Base-by-base conservation (phyloP, 2,797 vertebrate species). In the Hirundo rustica region DNA sequence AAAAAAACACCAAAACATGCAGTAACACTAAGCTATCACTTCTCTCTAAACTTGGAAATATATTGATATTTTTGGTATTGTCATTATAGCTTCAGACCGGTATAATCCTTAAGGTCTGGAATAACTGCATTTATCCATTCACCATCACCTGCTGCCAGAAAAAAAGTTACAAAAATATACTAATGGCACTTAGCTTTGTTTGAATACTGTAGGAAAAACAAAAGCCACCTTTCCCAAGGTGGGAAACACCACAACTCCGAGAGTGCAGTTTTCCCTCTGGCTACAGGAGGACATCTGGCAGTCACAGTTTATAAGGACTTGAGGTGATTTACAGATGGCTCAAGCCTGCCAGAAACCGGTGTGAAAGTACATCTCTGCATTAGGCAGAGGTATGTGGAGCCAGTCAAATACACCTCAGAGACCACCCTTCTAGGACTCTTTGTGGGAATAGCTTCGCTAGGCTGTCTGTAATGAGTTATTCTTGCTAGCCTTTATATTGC, bases 1-100 rank as follows among this genome's bases (percentile, higher is more conserved):
- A 38, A 38, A 38, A 38, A 38, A 38, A n/a, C n/a, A n/a, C n/a
- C n/a, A 38, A 38, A 38, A 38, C 1, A 32, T 0, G 0, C 20
- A 50, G 13, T 30, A 74, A 85, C 29, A 45, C 19, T 53, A 68
- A 75, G 9, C 16, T 83, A 54, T 68, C 0, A 0, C 64, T 81
- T 86, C 21, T 42, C 32, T 81, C 45, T 71, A 48, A 88, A 30
- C 16, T 11, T 78, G 26, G 27, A 78, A 68, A 81, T 29, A 9
- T 55, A 48, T 15, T 50, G 13, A 58, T 21, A 19, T 5, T 81
- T 93, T 88, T 62, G n/a, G 9, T 48, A 62, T 50, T 47, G 30
- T n/a, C 22, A 25, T 71, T 57, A 32, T 47, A 78, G 27, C 9
- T 89, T 89, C 54, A 75, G 38, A 40, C 25, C 50, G 14, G 17